Evolutionary conservation across 2,888 invertebrate genomes (phyloP).

Genomic region (Schrankia costaestrigalis): DNA sequence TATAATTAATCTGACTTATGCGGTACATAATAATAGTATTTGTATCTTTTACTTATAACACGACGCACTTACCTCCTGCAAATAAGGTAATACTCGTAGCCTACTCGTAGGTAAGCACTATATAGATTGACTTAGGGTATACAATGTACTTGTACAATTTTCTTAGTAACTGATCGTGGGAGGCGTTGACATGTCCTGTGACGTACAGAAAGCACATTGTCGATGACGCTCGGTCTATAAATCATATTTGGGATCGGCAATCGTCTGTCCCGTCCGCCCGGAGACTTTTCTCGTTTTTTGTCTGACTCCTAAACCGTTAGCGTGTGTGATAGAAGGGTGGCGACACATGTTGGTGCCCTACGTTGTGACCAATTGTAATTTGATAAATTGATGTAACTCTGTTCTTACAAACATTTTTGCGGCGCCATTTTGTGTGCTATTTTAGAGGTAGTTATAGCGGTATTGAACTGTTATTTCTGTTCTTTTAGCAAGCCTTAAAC

Average conservation of each 20-base stretch:
- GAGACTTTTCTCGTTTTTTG: constrained; percentile 74
- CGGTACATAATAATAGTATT: too few relatives aligned
- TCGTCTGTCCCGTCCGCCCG: constrained; percentile 63
- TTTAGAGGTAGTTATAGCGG: too few relatives aligned
- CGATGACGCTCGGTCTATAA: constrained; percentile 76
- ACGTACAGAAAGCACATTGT: constrained; percentile 76
- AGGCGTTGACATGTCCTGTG: constrained; percentile 56
- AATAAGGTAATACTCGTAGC: too few relatives aligned
- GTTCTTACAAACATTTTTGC: too few relatives aligned
- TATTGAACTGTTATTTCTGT: too few relatives aligned
- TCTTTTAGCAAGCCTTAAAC: too few relatives aligned
- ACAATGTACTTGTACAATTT: constrained; percentile 3
- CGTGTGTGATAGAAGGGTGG: constrained; percentile 63
- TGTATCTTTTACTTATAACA: too few relatives aligned
- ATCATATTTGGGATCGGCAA: constrained; percentile 72
- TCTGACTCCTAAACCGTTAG: constrained; percentile 66
- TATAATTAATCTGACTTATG: too few relatives aligned
- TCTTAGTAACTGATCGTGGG: constrained; percentile 5
- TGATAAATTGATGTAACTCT: constrained; percentile 34
- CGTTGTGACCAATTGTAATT: constrained; percentile 44
- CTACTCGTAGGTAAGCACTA: too few relatives aligned
- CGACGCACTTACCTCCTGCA: too few relatives aligned
- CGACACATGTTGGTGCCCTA: constrained; percentile 52
- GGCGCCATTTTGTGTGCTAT: too few relatives aligned
- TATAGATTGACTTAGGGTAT: too few relatives aligned